These are phyloP conservation scores for Gouania willdenowi DNA, from an alignment of 2,797 vertebrate genomes.

Conservation along the genomic window DNA sequence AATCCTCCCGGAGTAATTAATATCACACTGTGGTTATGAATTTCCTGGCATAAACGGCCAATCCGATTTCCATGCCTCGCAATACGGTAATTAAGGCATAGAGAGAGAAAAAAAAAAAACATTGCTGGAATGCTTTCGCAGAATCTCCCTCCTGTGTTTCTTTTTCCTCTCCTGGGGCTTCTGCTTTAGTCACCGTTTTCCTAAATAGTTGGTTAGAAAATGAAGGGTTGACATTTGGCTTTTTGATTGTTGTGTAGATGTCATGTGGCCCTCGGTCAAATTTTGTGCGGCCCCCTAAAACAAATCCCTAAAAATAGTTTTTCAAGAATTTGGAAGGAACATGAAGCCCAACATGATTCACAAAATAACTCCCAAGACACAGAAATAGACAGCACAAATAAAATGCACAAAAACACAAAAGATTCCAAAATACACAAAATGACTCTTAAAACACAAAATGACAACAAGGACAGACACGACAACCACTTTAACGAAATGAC, in stretches of 20 bases:
- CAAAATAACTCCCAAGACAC: too few relatives aligned
- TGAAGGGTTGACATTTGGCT: slow-evolving; percentile 46
- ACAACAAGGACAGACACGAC: too few relatives aligned
- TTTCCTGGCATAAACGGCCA: slow-evolving; percentile 75
- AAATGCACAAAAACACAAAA: too few relatives aligned
- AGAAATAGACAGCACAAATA: slow-evolving; percentile 15
- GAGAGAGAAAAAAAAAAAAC: slow-evolving; percentile 46
- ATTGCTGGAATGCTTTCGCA: slow-evolving; percentile 36
- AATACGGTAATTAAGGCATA: slow-evolving; percentile 60
- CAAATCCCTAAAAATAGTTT: too few relatives aligned
- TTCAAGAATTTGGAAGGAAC: too few relatives aligned
- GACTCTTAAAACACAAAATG: too few relatives aligned
- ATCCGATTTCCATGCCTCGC: slow-evolving; percentile 68
- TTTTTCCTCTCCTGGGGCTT: slow-evolving; percentile 16
- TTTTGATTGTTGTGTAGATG: slow-evolving; percentile 24
- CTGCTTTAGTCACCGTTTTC: slow-evolving; percentile 35
- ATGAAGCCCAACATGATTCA: too few relatives aligned
- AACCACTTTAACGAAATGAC: too few relatives aligned
- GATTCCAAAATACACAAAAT: too few relatives aligned
- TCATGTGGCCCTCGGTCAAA: too few relatives aligned
- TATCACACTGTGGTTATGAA: slow-evolving; percentile 73
- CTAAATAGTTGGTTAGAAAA: slow-evolving; percentile 36
- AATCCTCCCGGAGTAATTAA: slow-evolving; percentile 75
- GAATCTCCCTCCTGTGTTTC: slow-evolving; percentile 28
- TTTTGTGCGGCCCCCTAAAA: too few relatives aligned